Base-by-base conservation (phyloP, 2,888 invertebrate genomes). In the Hipparchia sbordonii region DNA sequence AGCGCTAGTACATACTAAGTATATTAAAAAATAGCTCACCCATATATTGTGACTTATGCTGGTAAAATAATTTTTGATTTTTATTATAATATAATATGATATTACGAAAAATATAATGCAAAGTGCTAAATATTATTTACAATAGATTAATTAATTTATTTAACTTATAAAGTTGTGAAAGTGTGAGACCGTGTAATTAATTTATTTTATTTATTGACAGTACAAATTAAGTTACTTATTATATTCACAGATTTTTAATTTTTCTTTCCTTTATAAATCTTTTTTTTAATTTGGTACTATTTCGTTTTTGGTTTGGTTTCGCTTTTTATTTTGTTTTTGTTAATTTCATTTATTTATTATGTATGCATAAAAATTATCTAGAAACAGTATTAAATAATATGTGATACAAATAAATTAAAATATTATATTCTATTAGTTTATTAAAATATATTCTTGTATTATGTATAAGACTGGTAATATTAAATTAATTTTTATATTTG, bases 151-250 rank as follows among this genome's bases (percentile, higher is more conserved):
- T 5, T 33, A 54, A 39, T 46, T 48, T n/a, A 63, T 13, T 63
- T 52, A 57, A 54, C 39, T 67, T 46, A 67, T 67, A 54, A 23
- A 45, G 60, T 67, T 61, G 6, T 48, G 63, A 71, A 54, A 39
- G 2, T 69, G 74, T 10, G 3, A 68, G 65, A 48, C 12, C 46
- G 56, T 45, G 12, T 57, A 9, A 33, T 71, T 65, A 74, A 71
- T 72, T 72, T 71, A 72, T 74, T 71, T 75, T 66, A 70, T 72
- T 60, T 73, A 74, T 75, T 63, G 1, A 48, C 68, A 72, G 51
- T 73, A 60, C 45, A 54, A 56, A 5, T 45, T 74, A 72, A 74
- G 56, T 67, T 60, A 59, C 1, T 33, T 33, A 59, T 12, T 56
- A 66, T 23, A 9, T 45, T 54, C 23, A 23, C 45, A 2, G 59